Evolutionary conservation across 2,888 invertebrate species (phyloP).

Genomic region (Diaphora mendica): DNA sequence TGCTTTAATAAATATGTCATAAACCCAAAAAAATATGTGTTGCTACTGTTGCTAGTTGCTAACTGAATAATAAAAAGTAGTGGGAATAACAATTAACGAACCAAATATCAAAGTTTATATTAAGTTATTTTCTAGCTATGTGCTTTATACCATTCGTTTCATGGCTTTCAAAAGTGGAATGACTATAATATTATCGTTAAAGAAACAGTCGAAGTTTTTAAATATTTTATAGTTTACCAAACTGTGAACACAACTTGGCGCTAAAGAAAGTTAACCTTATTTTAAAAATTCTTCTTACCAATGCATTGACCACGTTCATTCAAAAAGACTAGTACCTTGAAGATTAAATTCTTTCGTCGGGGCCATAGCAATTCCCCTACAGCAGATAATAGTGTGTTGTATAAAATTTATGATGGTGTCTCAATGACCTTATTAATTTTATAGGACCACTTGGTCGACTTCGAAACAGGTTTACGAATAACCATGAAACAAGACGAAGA

Average conservation of each 20-base stretch:
- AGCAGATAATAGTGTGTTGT: constrained; percentile 59
- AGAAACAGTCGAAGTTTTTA: constrained; percentile 27
- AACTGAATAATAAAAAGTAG: constrained; percentile 21
- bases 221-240: background rate
- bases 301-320: constrained; percentile 19
- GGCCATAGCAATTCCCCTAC: constrained; percentile 52
- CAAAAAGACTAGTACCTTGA: constrained; percentile 11
- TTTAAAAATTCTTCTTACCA: background rate
- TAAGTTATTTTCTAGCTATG: background rate
- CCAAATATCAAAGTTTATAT: constrained; percentile 32
- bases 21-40: background rate
- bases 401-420: constrained; percentile 69
- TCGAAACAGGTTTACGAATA: constrained; percentile 71
- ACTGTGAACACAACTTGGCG: background rate
- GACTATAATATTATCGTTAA: background rate
- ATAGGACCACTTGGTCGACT: constrained; percentile 74
- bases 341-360: constrained; percentile 34
- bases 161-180: background rate
- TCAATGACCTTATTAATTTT: constrained; percentile 81
- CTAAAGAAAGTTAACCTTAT: background rate
- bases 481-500: constrained; percentile 42
- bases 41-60: background rate
- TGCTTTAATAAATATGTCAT: background rate
- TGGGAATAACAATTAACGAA: constrained; percentile 30
- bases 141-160: background rate